Conservation (phyloP, 2,888 invertebrate genomes). For the Portevinia maculata region DNA sequence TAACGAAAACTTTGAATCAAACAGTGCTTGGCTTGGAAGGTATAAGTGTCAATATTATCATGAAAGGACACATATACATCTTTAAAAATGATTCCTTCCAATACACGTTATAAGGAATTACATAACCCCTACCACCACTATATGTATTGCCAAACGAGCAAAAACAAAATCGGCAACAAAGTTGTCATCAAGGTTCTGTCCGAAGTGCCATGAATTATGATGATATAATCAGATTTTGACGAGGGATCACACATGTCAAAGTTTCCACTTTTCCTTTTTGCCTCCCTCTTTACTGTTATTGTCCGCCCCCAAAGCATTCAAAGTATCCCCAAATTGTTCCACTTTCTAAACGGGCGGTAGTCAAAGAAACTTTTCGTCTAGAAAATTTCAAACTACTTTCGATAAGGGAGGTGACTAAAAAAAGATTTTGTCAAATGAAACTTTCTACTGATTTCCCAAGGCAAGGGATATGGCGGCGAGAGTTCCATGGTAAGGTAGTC, state of each 20-base stretch:
- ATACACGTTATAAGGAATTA: neutral
- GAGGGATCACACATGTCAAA: constrained; percentile 67
- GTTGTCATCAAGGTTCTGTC: constrained; percentile 18
- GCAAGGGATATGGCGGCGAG: constrained; percentile 26
- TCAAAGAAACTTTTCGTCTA: constrained; percentile 45
- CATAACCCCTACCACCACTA: constrained; percentile 4
- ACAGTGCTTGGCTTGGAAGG: neutral
- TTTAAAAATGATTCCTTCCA: constrained; percentile 37
- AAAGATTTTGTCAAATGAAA: constrained; percentile 24
- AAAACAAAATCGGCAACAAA: constrained; percentile 2
- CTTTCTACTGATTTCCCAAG: constrained; percentile 31
- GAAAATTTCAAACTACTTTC: constrained; percentile 49
- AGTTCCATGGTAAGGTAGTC: constrained; percentile 15
- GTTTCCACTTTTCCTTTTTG: constrained; percentile 20
- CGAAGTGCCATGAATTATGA: constrained; percentile 58
- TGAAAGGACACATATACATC: constrained; percentile 59
- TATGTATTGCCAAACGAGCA: neutral
- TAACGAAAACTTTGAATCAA: constrained; percentile 34
- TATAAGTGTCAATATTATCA: constrained; percentile 58
- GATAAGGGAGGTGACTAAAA: constrained; percentile 42
- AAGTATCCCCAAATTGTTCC: constrained; percentile 18
- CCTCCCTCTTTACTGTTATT: neutral
- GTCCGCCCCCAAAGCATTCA: neutral
- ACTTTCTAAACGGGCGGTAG: constrained; percentile 10
- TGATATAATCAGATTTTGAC: constrained; percentile 70